Evolutionary conservation across 2,113 vertebrate species (phyloP), one percentile per base, ranked within the genome.

Genomic region (Xerus inauris): DNA sequence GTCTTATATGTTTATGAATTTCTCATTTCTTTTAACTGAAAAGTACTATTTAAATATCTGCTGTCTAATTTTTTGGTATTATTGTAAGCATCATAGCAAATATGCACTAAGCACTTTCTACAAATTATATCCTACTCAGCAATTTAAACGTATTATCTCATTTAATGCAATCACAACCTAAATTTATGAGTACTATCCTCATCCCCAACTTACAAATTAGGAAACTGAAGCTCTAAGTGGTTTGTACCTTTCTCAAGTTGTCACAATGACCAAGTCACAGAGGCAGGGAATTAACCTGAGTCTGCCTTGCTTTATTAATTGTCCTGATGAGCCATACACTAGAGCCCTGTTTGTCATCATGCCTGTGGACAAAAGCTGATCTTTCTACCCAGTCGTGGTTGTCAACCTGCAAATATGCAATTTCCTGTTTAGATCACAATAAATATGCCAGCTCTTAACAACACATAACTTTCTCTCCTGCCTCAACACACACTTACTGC

Each of bases 401-500:
- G 59, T 87, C 89, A 97, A 47, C 12, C 38, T 81, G 40, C 49
- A 95, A 89, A 95, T 88, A 30, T 51, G 26, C 8, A 87, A 67
- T 83, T 94, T 94, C 49, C 80, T 64, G 5, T 64, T 85, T 85
- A 95, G 51, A 67, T 59, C n/a, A 13, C 65, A 93, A 91, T 69
- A 94, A 62, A 86, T 54, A 86, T 49, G 9, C 13, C 47, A 20
- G 22, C 42, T 91, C 84, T 72, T 80, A 76, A 81, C 67, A 77
- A 84, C 17, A 64, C 4, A 42, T 30, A 72, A 75, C 28, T 73
- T 96, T 72, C 35, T 73, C n/a, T 69, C 28, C 73, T 81, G 16
- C 7, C n/a, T 93, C 64, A 42, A 75, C 93, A 77, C 22, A 12
- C 30, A 64, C 80, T 94, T 72, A 45, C 28, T 81, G n/a, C 20